Conservation (phyloP, 1,140 invertebrate species). For the Philaenus spumarius region DNA sequence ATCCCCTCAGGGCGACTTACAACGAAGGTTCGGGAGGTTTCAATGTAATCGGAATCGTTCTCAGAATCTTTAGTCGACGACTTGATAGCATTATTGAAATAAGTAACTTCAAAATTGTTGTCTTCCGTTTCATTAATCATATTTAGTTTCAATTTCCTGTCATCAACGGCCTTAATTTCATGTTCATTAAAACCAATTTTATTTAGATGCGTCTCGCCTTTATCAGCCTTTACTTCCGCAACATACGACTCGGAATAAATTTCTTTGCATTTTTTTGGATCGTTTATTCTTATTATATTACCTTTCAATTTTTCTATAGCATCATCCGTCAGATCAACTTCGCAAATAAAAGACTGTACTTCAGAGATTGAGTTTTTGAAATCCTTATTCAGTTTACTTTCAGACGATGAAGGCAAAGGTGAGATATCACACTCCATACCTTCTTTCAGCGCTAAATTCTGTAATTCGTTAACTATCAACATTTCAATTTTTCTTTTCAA, state of each 20-base stretch:
- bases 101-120: neutral
- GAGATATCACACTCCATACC: constrained; percentile 4
- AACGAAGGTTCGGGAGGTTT: neutral
- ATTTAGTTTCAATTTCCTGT: neutral
- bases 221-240: too few relatives aligned
- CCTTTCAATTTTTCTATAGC: too few relatives aligned
- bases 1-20: neutral
- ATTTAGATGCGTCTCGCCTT: too few relatives aligned
- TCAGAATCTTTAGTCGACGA: constrained; percentile 2
- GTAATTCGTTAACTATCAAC: neutral
- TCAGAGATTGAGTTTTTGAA: neutral
- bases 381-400: neutral
- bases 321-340: neutral
- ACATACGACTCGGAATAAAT: too few relatives aligned
- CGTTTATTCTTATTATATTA: too few relatives aligned
- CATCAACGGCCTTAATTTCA: neutral
- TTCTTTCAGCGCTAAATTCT: constrained; percentile 5
- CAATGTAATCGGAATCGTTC: neutral
- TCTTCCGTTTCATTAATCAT: neutral
- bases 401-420: neutral
- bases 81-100: neutral
- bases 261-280: too few relatives aligned
- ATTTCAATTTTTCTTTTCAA: constrained; percentile 8
- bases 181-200: neutral
- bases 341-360: constrained; percentile 13